Conservation (phyloP, 92 coral and sea anemone species). For the Porites divaricata region DNA sequence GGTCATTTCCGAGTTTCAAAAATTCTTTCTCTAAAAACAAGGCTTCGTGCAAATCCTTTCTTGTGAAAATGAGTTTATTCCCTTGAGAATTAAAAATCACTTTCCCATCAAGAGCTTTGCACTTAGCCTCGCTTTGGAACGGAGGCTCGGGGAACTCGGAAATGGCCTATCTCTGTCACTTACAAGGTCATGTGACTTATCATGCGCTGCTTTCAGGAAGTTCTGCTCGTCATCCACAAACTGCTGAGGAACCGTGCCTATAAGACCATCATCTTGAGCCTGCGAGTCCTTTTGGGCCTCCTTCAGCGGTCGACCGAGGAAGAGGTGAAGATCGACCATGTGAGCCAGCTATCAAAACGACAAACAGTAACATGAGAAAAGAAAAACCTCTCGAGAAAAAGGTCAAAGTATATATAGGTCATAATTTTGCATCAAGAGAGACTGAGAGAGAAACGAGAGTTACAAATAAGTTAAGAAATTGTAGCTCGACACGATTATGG, state of each 20-base stretch:
- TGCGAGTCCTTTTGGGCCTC: conserved; percentile 56
- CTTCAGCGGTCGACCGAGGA: conserved; percentile 92
- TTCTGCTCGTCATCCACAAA: conserved; percentile 87
- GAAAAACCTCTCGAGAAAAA: background rate
- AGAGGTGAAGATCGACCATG: conserved; percentile 87
- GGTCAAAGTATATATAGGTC: too few species aligned
- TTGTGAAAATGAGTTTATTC: too few species aligned
- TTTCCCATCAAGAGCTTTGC: too few species aligned
- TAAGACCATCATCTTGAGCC: conserved; percentile 74
- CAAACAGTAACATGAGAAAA: background rate
- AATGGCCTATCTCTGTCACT: background rate
- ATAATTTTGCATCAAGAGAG: too few species aligned
- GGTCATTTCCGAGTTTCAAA: too few species aligned
- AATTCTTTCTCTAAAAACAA: too few species aligned
- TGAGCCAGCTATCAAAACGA: conserved; percentile 74
- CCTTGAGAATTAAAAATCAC: too few species aligned
- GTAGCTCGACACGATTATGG: conserved; percentile 1
- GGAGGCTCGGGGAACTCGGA: too few species aligned
- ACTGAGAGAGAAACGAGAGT: too few species aligned
- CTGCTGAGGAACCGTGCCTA: conserved; percentile 89
- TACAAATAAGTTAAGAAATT: too few species aligned
- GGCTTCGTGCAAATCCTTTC: too few species aligned
- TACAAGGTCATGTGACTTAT: conserved; percentile 81
- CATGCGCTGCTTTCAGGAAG: conserved; percentile 76
- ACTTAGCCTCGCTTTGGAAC: too few species aligned